These are phyloP conservation scores for Sericinus montela DNA, from an alignment of 2,888 invertebrate genomes.

Conservation along the genomic window DNA sequence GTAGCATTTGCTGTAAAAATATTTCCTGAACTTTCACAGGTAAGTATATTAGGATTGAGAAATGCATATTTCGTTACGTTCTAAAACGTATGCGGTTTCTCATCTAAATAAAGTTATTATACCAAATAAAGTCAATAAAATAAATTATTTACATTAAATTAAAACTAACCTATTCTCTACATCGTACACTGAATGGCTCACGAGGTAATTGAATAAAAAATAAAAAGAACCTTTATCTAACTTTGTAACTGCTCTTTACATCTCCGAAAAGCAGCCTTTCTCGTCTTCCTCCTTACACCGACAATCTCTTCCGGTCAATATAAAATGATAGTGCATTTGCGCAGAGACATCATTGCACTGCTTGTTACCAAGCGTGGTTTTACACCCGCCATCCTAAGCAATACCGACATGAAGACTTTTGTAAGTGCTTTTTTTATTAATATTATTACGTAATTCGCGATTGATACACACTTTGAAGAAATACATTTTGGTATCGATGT, in stretches of 20 bases:
- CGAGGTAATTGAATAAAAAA: background rate
- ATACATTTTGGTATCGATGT: background rate
- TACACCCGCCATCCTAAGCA: slow-evolving; percentile 41
- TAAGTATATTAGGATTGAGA: too few relatives aligned
- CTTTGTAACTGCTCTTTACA: slow-evolving; percentile 41
- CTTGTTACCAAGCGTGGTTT: slow-evolving; percentile 36
- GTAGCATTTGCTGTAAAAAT: too few relatives aligned
- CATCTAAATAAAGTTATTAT: background rate
- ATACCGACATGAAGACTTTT: slow-evolving; percentile 67
- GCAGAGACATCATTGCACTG: slow-evolving; percentile 54
- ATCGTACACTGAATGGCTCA: background rate
- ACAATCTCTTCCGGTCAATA: slow-evolving; percentile 71
- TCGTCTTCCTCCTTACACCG: slow-evolving; percentile 35
- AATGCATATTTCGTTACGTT: too few relatives aligned
- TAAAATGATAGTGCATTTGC: slow-evolving; percentile 66
- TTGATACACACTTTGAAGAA: background rate
- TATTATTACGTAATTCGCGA: slow-evolving; percentile 18
- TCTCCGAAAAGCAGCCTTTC: slow-evolving; percentile 54
- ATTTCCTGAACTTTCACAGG: too few relatives aligned
- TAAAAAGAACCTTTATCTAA: slow-evolving; percentile 21
- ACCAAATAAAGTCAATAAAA: background rate
- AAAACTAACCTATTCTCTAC: background rate
- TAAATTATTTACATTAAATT: too few relatives aligned
- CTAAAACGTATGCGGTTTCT: too few relatives aligned
- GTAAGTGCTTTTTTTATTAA: slow-evolving; percentile 50